Conservation (phyloP, 30 jellyfish, hydroid and myxozoan genomes). For the Cassiopea xamachana region DNA sequence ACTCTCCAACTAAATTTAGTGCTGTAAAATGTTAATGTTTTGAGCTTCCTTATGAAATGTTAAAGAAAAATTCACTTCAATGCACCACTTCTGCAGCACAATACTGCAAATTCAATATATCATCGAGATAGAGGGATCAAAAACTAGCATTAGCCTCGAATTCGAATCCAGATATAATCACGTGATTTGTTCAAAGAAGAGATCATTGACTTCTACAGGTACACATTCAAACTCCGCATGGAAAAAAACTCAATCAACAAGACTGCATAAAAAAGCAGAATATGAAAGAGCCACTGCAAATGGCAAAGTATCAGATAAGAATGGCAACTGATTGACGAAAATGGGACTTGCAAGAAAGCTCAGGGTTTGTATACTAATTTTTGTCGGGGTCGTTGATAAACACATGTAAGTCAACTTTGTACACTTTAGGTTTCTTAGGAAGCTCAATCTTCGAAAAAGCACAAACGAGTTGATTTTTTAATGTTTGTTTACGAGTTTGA, state of each 20-base stretch:
- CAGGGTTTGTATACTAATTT: neutral
- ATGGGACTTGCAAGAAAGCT: neutral
- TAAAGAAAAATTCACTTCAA: too few relatives aligned
- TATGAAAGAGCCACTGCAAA: neutral
- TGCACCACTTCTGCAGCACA: too few relatives aligned
- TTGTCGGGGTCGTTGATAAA: too few relatives aligned
- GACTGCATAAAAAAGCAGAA: neutral
- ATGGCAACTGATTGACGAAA: neutral
- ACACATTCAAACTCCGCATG: neutral
- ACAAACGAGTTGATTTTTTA: too few relatives aligned
- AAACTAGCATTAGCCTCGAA: neutral
- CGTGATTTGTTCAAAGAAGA: neutral
- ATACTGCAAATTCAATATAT: neutral
- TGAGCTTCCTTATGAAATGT: too few relatives aligned
- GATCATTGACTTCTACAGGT: slow-evolving; percentile 18
- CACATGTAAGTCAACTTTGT: too few relatives aligned
- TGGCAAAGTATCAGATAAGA: neutral
- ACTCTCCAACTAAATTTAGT: too few relatives aligned
- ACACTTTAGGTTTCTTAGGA: too few relatives aligned
- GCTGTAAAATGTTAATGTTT: too few relatives aligned
- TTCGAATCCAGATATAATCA: neutral
- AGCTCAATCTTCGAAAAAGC: too few relatives aligned
- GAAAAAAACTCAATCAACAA: neutral
- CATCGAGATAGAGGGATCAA: neutral
- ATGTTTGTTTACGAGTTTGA: too few relatives aligned